phyloP scores from a whole-genome alignment of 2,888 invertebrate species.

The Drosophila prolongata region DNA sequence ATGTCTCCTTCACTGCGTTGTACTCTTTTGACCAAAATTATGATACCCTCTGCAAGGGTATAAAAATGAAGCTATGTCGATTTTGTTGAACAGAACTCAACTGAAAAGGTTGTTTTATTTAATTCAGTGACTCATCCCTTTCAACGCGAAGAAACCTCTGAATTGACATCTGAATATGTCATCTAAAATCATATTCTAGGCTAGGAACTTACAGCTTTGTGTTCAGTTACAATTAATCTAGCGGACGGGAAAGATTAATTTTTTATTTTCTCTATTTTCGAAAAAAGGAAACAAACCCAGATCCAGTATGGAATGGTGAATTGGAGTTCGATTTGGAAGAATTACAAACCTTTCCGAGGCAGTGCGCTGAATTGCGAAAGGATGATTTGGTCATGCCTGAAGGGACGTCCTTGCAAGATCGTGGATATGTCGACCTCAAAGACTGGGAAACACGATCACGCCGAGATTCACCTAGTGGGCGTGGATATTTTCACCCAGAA shows the following conservation, averaged over 20 bases:
- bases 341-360: conserved; percentile 98
- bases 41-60: too few relatives aligned
- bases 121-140: too few relatives aligned
- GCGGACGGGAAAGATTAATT: neutral
- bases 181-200: neutral
- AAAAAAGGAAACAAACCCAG: neutral
- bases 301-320: too few relatives aligned
- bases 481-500: conserved; percentile 94
- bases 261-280: neutral
- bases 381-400: conserved; percentile 99
- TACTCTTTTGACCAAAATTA: too few relatives aligned
- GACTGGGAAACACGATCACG: conserved; percentile 99
- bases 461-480: conserved; percentile 98
- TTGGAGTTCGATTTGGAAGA: too few relatives aligned
- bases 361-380: conserved; percentile 99
- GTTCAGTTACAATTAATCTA: neutral
- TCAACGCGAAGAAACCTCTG: neutral
- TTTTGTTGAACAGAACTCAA: too few relatives aligned
- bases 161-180: neutral
- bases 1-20: too few relatives aligned
- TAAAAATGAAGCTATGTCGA: too few relatives aligned
- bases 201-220: neutral
- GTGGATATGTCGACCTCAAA: conserved; percentile 99
- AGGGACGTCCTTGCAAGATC: conserved; percentile 99
- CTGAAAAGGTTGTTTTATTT: too few relatives aligned